Conservation (phyloP, 2,113 vertebrate species). For the Boulengeromyrus knoepffleri region DNA sequence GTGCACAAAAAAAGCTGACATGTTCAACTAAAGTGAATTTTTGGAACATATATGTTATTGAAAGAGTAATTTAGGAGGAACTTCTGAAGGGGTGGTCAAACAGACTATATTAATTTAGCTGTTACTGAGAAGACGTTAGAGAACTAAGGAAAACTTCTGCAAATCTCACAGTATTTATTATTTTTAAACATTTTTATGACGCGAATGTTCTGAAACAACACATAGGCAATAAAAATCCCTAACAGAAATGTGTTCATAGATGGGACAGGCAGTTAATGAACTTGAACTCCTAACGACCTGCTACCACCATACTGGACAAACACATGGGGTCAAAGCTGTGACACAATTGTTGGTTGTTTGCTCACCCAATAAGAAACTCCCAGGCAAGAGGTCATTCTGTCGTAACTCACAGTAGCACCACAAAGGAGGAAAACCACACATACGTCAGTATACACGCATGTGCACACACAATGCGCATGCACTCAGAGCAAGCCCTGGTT, state of each 20-base stretch:
- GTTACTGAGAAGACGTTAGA: conserved; percentile 1
- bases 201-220: neutral
- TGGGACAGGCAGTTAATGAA: conserved; percentile 58
- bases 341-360: conserved; percentile 40
- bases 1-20: neutral
- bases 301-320: conserved; percentile 35
- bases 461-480: too few species aligned
- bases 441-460: neutral
- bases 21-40: neutral
- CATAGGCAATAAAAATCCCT: neutral
- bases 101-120: neutral
- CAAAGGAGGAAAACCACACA: conserved; percentile 33
- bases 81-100: neutral
- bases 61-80: neutral
- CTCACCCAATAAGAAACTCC: conserved; percentile 34
- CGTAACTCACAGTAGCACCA: conserved; percentile 24
- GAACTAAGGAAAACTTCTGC: neutral
- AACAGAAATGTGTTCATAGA: conserved; percentile 27
- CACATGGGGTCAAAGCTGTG: conserved; percentile 43
- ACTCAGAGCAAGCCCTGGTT: neutral
- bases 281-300: conserved; percentile 55
- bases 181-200: neutral
- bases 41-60: neutral
- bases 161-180: conserved; percentile 5
- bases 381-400: conserved; percentile 27